Evolutionary conservation across 30 jellyfish, hydroid and myxozoan genomes (phyloP), one percentile per base, ranked within the genome.

Genomic region (Phacellophora camtschatica): DNA sequence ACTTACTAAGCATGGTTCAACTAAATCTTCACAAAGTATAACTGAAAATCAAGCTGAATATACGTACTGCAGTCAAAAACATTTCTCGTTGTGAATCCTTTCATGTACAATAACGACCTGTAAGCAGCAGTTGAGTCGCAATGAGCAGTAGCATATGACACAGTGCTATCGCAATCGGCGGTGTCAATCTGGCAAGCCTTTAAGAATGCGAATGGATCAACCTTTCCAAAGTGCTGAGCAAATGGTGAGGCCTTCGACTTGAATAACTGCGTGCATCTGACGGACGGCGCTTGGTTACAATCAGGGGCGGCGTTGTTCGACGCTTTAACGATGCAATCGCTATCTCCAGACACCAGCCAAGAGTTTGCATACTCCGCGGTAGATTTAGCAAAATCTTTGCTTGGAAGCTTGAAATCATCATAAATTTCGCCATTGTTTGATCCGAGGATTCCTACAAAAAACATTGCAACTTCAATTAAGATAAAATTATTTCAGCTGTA

Each of bases 81-180:
- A 25, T 72, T 42, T 2, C 50, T 43, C 12, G 95, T 84, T 9
- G 75, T 29, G 28, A 46, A 15, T 0, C 97, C 97, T 5, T 54
- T 25, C 74, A 86, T 65, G 31, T 63, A 61, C 63, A 83, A 65
- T 50, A 83, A n/a, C 18, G 85, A 37, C 25, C 90, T 84, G 87
- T 87, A 94, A 0, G 99, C 97, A 42, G 97, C 96, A 36, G 84
- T 85, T 4, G 97, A 45, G 63, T 91, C 67, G 71, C 99, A 94
- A 51, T 81, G 92, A 31, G 90, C 50, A 4, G 37, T 48, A 11
- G 43, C 37, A 27, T 32, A 51, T 2, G 84, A 34, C 18, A 29
- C 71, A 9, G 46, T 58, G 71, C 50, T 53, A 2, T 83, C 98
- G 49, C 98, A 84, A 68, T 71, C 87, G 24, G 96, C 80, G 1